phyloP scores from a whole-genome alignment of 2,888 invertebrate genomes.

The Drosophila koepferae region DNA sequence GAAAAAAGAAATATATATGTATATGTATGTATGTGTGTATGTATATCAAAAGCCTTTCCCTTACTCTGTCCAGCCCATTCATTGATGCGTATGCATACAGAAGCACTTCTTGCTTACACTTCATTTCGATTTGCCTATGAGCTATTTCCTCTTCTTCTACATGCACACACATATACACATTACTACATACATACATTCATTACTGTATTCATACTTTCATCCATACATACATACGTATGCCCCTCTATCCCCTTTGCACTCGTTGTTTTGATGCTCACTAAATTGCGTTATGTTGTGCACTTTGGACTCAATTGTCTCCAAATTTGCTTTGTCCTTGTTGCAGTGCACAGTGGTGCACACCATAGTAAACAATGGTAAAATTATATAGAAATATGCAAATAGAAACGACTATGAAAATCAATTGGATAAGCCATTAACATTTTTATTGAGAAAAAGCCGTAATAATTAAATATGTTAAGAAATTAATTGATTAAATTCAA shows the following conservation, averaged over 20 bases:
- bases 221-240: background rate
- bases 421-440: no score
- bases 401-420: no score
- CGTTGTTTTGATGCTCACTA: background rate
- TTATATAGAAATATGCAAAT: background rate
- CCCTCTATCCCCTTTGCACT: background rate
- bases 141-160: background rate
- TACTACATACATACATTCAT: background rate
- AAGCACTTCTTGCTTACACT: background rate
- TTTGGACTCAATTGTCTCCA: conserved; percentile 9
- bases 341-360: background rate
- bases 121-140: background rate
- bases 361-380: background rate
- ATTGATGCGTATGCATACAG: background rate
- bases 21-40: no score
- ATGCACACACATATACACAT: background rate
- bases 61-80: background rate
- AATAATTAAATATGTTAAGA: no score
- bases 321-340: conserved; percentile 2
- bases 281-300: conserved; percentile 1
- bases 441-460: no score
- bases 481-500: no score
- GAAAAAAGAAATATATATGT: no score
- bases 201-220: background rate
- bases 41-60: no score